phyloP scores from a whole-genome alignment of 2,797 vertebrate genomes.

The Oceanodroma leucorhoa region DNA sequence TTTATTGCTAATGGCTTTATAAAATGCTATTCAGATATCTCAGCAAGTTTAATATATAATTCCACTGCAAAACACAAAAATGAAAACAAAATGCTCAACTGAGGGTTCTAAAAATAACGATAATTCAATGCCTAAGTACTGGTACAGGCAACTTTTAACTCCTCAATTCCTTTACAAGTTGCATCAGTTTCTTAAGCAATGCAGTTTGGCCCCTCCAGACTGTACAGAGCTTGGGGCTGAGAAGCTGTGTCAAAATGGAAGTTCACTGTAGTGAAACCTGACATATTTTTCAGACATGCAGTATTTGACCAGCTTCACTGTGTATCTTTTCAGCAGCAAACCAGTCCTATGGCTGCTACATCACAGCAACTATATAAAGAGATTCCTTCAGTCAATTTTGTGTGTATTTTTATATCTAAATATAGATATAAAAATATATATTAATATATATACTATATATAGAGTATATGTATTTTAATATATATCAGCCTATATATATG shows the following conservation, averaged over 20 bases:
- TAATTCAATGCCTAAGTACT: background rate
- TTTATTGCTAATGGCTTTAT: constrained; percentile 36
- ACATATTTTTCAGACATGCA: background rate
- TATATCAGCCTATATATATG: background rate
- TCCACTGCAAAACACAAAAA: background rate
- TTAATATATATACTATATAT: too few relatives aligned
- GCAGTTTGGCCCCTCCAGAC: background rate
- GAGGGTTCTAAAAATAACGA: background rate
- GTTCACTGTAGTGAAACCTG: background rate
- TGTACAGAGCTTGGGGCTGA: background rate
- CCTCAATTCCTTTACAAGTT: background rate
- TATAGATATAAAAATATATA: too few relatives aligned
- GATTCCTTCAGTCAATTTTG: background rate
- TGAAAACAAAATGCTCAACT: background rate
- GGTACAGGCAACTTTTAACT: background rate
- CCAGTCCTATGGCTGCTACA: background rate
- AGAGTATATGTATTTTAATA: background rate
- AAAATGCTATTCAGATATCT: background rate
- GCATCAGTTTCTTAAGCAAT: background rate
- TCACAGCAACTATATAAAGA: background rate
- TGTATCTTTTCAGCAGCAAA: background rate
- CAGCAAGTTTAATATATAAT: background rate
- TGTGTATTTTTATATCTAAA: background rate
- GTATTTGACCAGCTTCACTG: background rate
- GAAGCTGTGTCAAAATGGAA: background rate